These are phyloP conservation scores for Euclidia mi DNA, from an alignment of 2,888 invertebrate species.

Conservation along the genomic window DNA sequence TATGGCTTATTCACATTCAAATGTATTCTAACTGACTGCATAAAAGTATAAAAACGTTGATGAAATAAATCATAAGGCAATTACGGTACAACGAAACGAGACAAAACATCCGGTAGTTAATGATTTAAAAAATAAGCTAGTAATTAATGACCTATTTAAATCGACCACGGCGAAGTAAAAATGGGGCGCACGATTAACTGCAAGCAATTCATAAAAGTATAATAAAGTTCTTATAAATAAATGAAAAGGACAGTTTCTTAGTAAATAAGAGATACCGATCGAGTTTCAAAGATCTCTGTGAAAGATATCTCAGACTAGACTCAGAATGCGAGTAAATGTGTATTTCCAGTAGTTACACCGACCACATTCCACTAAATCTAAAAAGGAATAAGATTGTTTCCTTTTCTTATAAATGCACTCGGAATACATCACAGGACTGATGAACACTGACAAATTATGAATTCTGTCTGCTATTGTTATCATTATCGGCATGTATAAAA, in stretches of 20 bases:
- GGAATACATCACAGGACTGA: no score
- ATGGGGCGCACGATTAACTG: slow-evolving; percentile 23
- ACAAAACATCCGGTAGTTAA: no score
- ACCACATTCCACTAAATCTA: slow-evolving; percentile 31
- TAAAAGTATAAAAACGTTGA: no score
- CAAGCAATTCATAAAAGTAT: slow-evolving; percentile 32
- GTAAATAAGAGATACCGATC: slow-evolving; percentile 45
- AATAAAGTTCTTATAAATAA: slow-evolving; percentile 39
- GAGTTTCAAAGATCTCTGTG: slow-evolving; percentile 48
- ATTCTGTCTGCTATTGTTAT: no score
- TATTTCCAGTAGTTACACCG: slow-evolving; percentile 39
- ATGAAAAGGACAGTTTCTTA: slow-evolving; percentile 38
- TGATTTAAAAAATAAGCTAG: slow-evolving; percentile 8
- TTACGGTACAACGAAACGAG: slow-evolving; percentile 5
- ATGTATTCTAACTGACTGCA: no score
- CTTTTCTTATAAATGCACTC: not conserved
- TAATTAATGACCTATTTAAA: not conserved
- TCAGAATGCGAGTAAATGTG: slow-evolving; percentile 28
- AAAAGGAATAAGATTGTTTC: no score
- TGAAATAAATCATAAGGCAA: not conserved
- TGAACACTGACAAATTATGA: no score
- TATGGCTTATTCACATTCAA: no score
- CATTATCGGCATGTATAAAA: no score
- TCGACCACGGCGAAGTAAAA: slow-evolving; percentile 20
- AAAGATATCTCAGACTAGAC: slow-evolving; percentile 33